Conservation (phyloP, 2,888 invertebrate species). For the Matsumyia berberina region DNA sequence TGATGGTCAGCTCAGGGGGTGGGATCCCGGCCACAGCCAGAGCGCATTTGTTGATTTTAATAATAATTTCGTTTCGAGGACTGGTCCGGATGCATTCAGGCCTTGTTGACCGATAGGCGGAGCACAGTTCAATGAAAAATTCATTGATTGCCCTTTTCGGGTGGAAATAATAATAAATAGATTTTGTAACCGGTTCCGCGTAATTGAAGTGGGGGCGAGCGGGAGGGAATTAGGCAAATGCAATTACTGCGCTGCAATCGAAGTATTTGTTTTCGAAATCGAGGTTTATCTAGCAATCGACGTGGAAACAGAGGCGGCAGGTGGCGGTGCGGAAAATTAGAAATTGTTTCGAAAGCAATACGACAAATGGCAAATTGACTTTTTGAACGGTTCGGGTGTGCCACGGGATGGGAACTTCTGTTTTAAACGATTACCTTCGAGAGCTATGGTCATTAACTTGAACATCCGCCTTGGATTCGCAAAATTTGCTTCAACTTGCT, state of each 20-base stretch:
- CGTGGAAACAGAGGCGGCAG: not conserved
- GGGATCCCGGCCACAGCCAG: slow-evolving; percentile 24
- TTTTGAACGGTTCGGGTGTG: too few relatives aligned
- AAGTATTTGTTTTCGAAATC: slow-evolving; percentile 52
- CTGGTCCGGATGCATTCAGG: slow-evolving; percentile 22
- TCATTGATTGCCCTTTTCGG: slow-evolving; percentile 70
- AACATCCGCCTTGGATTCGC: too few relatives aligned
- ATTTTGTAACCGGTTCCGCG: slow-evolving; percentile 30
- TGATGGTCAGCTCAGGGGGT: not conserved
- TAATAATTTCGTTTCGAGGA: slow-evolving; percentile 52
- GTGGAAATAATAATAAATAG: slow-evolving; percentile 56
- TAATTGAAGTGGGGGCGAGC: slow-evolving; percentile 40
- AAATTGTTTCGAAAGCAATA: not conserved
- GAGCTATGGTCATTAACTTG: too few relatives aligned
- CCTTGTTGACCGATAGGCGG: slow-evolving; percentile 43
- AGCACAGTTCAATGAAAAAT: slow-evolving; percentile 58
- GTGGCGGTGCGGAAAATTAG: not conserved
- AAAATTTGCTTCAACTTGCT: too few relatives aligned
- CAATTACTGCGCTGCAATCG: slow-evolving; percentile 60
- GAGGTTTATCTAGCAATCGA: slow-evolving; percentile 29
- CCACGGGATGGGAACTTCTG: too few relatives aligned
- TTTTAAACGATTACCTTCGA: too few relatives aligned
- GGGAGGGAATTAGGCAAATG: slow-evolving; percentile 50
- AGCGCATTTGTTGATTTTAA: slow-evolving; percentile 68
- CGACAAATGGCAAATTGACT: too few relatives aligned